Conservation (phyloP, 2,113 vertebrate species). For the Malurus alboscapulatus region DNA sequence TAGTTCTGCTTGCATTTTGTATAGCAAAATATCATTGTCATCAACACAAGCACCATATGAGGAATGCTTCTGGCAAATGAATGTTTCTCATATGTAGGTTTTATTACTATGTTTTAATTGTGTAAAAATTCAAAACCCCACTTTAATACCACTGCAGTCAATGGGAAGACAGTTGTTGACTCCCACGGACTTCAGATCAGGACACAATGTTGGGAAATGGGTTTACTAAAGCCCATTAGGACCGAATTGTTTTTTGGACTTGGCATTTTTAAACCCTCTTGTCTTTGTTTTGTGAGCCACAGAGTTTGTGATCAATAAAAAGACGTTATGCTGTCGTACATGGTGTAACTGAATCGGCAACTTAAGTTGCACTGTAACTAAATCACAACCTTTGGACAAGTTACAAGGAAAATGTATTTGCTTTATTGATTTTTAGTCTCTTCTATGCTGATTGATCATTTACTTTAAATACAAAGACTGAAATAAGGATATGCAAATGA, state of each 20-base stretch:
- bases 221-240: not conserved
- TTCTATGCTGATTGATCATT: slow-evolving; percentile 37
- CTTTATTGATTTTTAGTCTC: slow-evolving; percentile 50
- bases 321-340: slow-evolving; percentile 36
- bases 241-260: not conserved
- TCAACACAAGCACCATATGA: not conserved
- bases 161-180: not conserved
- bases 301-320: slow-evolving; percentile 61
- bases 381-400: slow-evolving; percentile 72
- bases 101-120: not conserved
- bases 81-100: not conserved
- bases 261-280: slow-evolving; percentile 50
- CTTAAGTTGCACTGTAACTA: slow-evolving; percentile 66
- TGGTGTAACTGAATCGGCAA: slow-evolving; percentile 67
- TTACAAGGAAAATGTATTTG: slow-evolving; percentile 62
- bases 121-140: not conserved
- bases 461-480: slow-evolving; percentile 29
- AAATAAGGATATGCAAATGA: not conserved
- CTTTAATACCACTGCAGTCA: not conserved
- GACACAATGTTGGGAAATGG: not conserved
- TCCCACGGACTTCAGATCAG: not conserved
- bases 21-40: not conserved
- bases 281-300: slow-evolving; percentile 30
- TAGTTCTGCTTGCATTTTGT: not conserved
- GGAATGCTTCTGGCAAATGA: not conserved